Base-by-base conservation (phyloP, 1,140 invertebrate species). In the Pantala flavescens region DNA sequence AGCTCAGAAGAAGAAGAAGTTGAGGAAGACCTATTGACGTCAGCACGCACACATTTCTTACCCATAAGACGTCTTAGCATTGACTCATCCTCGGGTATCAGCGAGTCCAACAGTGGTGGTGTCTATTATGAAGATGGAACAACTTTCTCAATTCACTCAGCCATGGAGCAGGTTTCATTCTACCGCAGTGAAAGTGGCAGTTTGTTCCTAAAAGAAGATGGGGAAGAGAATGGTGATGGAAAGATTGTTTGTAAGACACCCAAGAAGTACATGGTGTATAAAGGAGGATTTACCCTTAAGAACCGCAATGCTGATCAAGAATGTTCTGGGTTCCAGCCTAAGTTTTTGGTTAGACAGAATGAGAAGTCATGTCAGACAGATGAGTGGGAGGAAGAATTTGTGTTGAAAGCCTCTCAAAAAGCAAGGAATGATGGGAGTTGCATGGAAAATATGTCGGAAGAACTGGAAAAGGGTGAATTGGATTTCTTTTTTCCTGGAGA, bases 11-110 rank as follows among this genome's bases (percentile, higher is more conserved):
- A 72, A 23, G 74, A 76, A 72, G 82, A 84, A 72, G 84, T 86
- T 55, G 85, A 90, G 24, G 90, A 92, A 80, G 88, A 91, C 81
- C 81, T 92, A 73, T 82, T 92, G 24, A 90, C 88, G 16, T 91
- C 90, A 0, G 83, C 87, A 74, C 86, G 87, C 71, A 91, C 90
- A 72, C 91, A 92, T 81, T 93, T 93, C 83, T 86, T 87, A 75
- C 91, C 91, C 3, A 93, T 93, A 76, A 87, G 87, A 79, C 82
- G 84, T 76, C 86, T 87, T 24, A 81, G 77, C 75, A 80, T 82
- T 7, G 86, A 87, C 74, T 85, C 86, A 70, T 79, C 84, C 71
- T 83, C 80, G 79, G 72, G 74, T 43, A 63, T 63, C 10, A 23
- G 71, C 24, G 73, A 16, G 42, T 73, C 49, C 16, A 63, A 63